Evolutionary conservation across 1,140 invertebrate genomes (phyloP).

Genomic region (Tetramorium parvispinum): DNA sequence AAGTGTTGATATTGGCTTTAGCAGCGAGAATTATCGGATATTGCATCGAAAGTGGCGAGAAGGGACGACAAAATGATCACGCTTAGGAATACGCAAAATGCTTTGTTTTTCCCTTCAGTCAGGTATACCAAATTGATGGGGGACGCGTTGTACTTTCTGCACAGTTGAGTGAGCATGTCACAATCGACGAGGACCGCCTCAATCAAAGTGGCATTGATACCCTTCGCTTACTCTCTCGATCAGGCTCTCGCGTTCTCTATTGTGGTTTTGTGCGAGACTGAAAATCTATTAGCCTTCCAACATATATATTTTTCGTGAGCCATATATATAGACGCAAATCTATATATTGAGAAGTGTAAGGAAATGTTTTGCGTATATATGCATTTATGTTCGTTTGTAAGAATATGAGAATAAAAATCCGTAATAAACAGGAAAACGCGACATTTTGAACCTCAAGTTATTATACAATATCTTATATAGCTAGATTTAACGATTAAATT

Average conservation of each 20-base stretch:
- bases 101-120: slow-evolving; percentile 69
- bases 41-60: slow-evolving; percentile 51
- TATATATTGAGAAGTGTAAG: not conserved
- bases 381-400: not conserved
- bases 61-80: slow-evolving; percentile 70
- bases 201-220: slow-evolving; percentile 85
- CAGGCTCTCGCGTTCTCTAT: slow-evolving; percentile 66
- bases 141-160: slow-evolving; percentile 77
- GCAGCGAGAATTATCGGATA: slow-evolving; percentile 21
- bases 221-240: slow-evolving; percentile 72
- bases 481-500: not conserved
- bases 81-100: slow-evolving; percentile 52
- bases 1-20: slow-evolving; percentile 11
- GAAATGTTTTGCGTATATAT: not conserved
- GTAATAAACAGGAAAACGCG: not conserved
- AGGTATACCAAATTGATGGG: slow-evolving; percentile 71
- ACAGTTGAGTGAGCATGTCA: slow-evolving; percentile 83
- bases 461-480: not conserved
- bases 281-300: slow-evolving; percentile 80
- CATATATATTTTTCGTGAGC: slow-evolving; percentile 46
- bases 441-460: not conserved
- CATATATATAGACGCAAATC: not conserved
- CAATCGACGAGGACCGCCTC: slow-evolving; percentile 80
- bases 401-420: not conserved
- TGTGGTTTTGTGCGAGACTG: slow-evolving; percentile 77